Evolutionary conservation across 2,888 invertebrate genomes (phyloP), one percentile per base, ranked within the genome.

Genomic region (Candidula unifasciata): DNA sequence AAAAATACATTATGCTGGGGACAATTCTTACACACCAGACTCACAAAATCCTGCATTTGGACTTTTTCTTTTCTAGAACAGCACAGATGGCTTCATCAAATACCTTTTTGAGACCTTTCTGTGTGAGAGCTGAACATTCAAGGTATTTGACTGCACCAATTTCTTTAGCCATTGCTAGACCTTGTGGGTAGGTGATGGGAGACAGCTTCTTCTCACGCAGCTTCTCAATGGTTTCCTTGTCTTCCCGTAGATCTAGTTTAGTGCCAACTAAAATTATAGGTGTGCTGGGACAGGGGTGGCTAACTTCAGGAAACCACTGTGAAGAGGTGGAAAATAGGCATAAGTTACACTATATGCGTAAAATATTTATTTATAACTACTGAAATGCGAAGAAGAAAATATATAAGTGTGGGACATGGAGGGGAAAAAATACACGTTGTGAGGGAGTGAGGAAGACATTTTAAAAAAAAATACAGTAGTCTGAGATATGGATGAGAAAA

Each of bases 281-380:
- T 88, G 99, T 99, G 91, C 97, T 96, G n/a, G 99, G 99, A 95
- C 99, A 99, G 94, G 99, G 99, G 95, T 99, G 99, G 94, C 98
- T 96, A 82, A 99, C 99, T 95, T 99, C 99, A 10, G 99, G 99
- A 94, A 97, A 99, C 99, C 99, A 99, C 96, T 97, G 94, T 92
- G 10, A 37, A 64, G 44, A 44, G 44, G 13, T 44, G 44, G 44
- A n/a, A 35, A 79, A 79, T 13, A 35, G 18, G 5, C 6, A 79
- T 3, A 66, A 33, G 13, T 44, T 27, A 27, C 37, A 44, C 24
- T 57, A 33, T 54, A 13, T 21, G 18, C 21, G 21, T n/a, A 44
- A 44, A n/a, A 44, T 13, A 44, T 6, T 44, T 44, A 44, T 44
- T 6, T 1, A 44, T 44, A 44, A 44, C 44, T 0, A 10, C 44